Evolutionary conservation across 2,113 vertebrate genomes (phyloP), one percentile per base, ranked within the genome.

Genomic region (Egretta garzetta): DNA sequence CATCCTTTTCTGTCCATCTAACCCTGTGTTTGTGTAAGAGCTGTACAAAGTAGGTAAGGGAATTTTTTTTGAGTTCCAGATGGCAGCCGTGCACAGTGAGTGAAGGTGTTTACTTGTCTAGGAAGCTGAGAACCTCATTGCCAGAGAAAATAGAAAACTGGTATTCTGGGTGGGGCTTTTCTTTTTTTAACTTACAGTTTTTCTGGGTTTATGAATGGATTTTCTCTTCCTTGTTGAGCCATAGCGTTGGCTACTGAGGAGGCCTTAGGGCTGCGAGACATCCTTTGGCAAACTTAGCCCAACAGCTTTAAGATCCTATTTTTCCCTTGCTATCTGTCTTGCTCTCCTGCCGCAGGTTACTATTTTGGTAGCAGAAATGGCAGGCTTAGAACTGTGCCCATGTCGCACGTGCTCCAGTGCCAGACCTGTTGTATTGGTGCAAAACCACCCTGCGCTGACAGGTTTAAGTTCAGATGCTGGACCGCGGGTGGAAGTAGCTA

Each of bases 41-140:
- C 93, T 82, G 53, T 82, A 80, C 81, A 53, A 87, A 96, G 94
- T 97, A 97, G 94, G 96, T 95, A 96, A 88, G 95, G 62, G 81
- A 85, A 20, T 84, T 89, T 90, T 90, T 90, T 86, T 75, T 0
- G 1, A 90, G 90, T 96, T 96, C 92, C 97, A 96, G 93, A 96
- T 97, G 95, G 95, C 88, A 96, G 59, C 74, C 41, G 14, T 82
- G 88, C 92, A 83, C 39, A 90, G 92, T 58, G 75, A 94, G 84
- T 86, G 91, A 94, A 96, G 96, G 86, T 95, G 95, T 97, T 95
- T 97, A 96, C 96, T 97, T 96, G 86, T 89, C 91, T 93, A 80
- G 77, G 94, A 97, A 96, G 58, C 91, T 39, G 95, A 87, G 94
- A 97, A 79, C 84, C 81, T 96, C 81, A 30, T 67, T 96, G 95